Base-by-base conservation (phyloP, 2,113 vertebrate species). In the Neogale vison region DNA sequence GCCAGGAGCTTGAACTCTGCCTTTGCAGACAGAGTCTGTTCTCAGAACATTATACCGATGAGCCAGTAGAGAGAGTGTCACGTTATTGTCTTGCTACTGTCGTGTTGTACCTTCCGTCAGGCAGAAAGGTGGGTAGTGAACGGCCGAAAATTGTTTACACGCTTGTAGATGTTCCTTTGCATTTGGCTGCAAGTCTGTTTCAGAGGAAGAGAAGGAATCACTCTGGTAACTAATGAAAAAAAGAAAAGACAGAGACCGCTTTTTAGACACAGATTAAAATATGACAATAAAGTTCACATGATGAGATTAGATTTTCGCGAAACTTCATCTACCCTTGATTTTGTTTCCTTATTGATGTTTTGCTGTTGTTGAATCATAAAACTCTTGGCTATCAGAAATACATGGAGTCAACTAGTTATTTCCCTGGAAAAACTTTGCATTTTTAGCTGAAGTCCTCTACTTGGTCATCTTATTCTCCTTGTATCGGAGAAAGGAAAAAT, bases 261-360 rank as follows among this genome's bases (percentile, higher is more conserved):
- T 86, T 94, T 85, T 69, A 61, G 61, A 95, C 96, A 92, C 13
- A 72, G 87, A 80, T 86, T 71, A 94, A 95, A 95, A 65, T 90
- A 95, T 83, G 91, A 82, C 67, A 88, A 91, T 95, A 85, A 94
- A 89, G 61, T 96, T 95, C 34, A 83, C 63, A 86, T 3, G 21
- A 77, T 96, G 77, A 89, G 96, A 95, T 97, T 86, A 91, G 39
- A 65, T 55, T 95, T 77, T 80, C 3, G 6, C 89, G 29, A 86
- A 83, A 90, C 57, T 88, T 90, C 50, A 69, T 63, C 82, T 50
- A 7, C 20, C 72, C 23, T 77, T 89, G 15, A 79, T 91, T 94
- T 88, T 94, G 24, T 93, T 96, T 95, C 52, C 39, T 77, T 95
- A 65, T 93, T 82, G 69, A 74, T 95, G 12, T 14, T 76, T 84